These are phyloP conservation scores for Amblyopsis hoosieri DNA, from an alignment of 2,797 vertebrate species.

Conservation along the genomic window DNA sequence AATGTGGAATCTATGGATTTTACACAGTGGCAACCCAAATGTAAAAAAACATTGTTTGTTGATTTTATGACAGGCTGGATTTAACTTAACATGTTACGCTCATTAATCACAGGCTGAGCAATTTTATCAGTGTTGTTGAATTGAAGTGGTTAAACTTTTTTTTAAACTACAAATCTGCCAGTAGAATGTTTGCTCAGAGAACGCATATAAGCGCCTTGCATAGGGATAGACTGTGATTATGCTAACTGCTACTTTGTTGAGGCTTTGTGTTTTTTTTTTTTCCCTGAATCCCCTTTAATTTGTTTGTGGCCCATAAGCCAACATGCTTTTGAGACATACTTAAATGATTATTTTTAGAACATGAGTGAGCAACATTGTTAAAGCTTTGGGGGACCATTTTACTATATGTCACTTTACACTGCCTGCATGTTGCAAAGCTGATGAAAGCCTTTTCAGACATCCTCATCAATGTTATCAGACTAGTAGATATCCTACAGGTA, in stretches of 20 bases:
- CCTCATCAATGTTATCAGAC: conserved; percentile 53
- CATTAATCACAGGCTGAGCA: not conserved
- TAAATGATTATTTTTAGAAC: conserved; percentile 6
- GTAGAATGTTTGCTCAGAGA: conserved; percentile 14
- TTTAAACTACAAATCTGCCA: conserved; percentile 12
- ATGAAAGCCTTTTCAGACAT: conserved; percentile 24
- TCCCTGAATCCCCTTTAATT: conserved; percentile 32
- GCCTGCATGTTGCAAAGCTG: conserved; percentile 5
- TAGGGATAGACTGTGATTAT: conserved; percentile 45
- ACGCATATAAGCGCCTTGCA: conserved; percentile 20
- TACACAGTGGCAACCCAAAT: no score
- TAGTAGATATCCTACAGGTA: conserved; percentile 28
- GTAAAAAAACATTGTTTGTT: no score
- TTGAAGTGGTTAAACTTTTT: conserved; percentile 4
- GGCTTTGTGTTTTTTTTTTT: conserved; percentile 37
- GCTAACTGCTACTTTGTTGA: conserved; percentile 50
- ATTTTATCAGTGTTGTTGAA: conserved; percentile 12
- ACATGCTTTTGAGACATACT: conserved; percentile 6
- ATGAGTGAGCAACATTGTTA: not conserved
- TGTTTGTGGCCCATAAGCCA: conserved; percentile 18
- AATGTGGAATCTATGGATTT: no score
- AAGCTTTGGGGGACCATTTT: not conserved
- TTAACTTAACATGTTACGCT: not conserved
- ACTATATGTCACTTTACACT: conserved; percentile 1
- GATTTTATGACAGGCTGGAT: not conserved